A percentile compares a stretch with the other conserved stretches of the same genome.
phyloP scores from a whole-genome alignment of 1,140 invertebrate genomes.

The Limonius californicus region DNA sequence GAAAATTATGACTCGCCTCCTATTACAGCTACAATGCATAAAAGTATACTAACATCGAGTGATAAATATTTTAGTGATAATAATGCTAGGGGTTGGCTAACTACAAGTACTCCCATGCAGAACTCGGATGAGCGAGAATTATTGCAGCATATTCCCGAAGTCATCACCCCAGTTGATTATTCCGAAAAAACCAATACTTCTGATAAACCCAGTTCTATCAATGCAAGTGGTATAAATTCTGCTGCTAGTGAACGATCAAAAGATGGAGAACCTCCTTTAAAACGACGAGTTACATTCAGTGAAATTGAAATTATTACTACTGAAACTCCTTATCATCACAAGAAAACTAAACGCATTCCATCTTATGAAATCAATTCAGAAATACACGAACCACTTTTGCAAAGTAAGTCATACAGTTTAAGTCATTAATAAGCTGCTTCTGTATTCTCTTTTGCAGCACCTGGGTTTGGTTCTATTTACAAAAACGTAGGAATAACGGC shows the following conservation, averaged over 20 bases:
- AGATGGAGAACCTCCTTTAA: conserved; percentile 10
- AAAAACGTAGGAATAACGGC: no score
- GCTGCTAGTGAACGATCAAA: conserved; percentile 13
- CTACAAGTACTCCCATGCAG: conserved; percentile 35
- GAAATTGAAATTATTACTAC: conserved; percentile 14
- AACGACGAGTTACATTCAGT: conserved; percentile 32
- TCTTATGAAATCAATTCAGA: no score
- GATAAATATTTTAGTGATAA: neutral
- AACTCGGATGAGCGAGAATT: conserved; percentile 23
- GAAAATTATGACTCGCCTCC: conserved; percentile 21
- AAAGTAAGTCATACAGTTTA: no score
- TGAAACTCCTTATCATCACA: no score
- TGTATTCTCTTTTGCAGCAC: no score
- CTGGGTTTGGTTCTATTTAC: no score
- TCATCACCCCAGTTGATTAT: conserved; percentile 29
- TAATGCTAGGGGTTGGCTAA: neutral
- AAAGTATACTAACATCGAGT: neutral
- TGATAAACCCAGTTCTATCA: conserved; percentile 20
- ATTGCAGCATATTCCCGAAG: conserved; percentile 23
- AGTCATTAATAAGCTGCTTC: no score
- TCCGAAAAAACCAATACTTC: conserved; percentile 13
- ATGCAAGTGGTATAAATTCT: neutral
- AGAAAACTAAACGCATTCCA: no score
- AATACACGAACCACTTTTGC: no score
- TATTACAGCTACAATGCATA: neutral